Evolutionary conservation across 1,140 invertebrate genomes (phyloP).

Genomic region (Heterodera carotae): DNA sequence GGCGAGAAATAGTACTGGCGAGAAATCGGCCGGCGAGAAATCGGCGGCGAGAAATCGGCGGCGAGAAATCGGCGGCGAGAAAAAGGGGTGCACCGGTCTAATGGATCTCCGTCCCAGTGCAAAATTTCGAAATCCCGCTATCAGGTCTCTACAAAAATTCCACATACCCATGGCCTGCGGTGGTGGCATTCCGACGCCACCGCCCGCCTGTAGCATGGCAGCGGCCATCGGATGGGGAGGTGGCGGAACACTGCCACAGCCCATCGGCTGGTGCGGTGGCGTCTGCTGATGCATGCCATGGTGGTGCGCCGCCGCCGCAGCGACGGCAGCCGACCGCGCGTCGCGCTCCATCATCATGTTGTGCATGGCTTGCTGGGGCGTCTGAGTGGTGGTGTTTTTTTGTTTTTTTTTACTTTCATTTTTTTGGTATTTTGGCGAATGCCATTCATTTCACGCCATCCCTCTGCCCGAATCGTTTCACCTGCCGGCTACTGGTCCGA

Average conservation of each 20-base stretch:
- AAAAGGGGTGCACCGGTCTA: no score
- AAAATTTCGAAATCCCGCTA: no score
- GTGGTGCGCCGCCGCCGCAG: background rate
- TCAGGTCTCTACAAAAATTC: background rate
- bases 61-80: no score
- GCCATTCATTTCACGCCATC: no score
- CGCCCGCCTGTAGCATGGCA: conserved; percentile 3
- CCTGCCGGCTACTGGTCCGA: no score
- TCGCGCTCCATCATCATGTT: conserved; percentile 15
- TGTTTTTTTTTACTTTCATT: no score
- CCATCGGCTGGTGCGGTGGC: conserved; percentile 22
- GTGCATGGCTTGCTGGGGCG: conserved; percentile 34
- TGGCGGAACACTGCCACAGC: background rate
- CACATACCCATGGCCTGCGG: conserved; percentile 2
- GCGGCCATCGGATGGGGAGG: background rate
- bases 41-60: no score
- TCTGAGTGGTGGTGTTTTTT: conserved; percentile 19
- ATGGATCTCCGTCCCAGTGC: no score
- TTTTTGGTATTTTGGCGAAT: no score
- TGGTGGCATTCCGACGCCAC: background rate
- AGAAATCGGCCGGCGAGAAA: no score
- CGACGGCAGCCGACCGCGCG: conserved; percentile 1
- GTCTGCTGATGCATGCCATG: conserved; percentile 8
- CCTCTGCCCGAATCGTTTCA: no score
- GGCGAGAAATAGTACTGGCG: no score